A percentile compares a stretch with the other conserved stretches of the same genome.
Conservation (phyloP, 2,113 vertebrate genomes). For the Toxotes jaculatrix region DNA sequence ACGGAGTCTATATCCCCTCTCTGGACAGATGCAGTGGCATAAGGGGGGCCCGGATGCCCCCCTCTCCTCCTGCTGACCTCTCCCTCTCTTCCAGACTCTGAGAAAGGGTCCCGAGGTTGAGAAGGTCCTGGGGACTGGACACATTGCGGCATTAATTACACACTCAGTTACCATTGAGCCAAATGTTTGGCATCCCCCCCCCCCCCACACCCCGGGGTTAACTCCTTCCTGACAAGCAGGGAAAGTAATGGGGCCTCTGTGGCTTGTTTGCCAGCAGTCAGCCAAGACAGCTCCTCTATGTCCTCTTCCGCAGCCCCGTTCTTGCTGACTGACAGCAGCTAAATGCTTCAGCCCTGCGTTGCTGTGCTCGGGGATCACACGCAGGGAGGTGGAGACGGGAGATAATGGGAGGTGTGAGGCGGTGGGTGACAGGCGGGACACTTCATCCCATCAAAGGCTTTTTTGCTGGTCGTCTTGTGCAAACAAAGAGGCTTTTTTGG, state of each 20-base stretch:
- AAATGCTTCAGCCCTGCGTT: conserved; percentile 60
- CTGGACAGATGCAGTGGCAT: conserved; percentile 81
- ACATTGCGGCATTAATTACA: conserved; percentile 95
- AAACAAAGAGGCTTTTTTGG: conserved; percentile 77
- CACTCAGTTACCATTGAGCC: conserved; percentile 92
- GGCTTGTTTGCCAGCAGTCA: conserved; percentile 79
- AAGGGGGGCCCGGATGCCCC: conserved; percentile 79
- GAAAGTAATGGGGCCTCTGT: conserved; percentile 81
- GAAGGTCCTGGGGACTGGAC: conserved; percentile 91
- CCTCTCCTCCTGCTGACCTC: conserved; percentile 84
- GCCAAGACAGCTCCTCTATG: conserved; percentile 70
- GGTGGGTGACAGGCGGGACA: conserved; percentile 61
- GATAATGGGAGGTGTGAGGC: conserved; percentile 70
- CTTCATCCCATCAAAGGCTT: conserved; percentile 76
- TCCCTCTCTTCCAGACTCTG: conserved; percentile 83
- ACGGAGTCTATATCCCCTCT: conserved; percentile 73
- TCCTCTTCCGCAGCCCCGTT: conserved; percentile 54
- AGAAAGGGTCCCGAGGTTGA: conserved; percentile 88
- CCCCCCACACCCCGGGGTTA: conserved; percentile 76
- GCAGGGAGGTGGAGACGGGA: conserved; percentile 42
- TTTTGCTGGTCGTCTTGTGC: conserved; percentile 62
- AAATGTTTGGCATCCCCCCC: conserved; percentile 86
- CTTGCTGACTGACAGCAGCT: conserved; percentile 69
- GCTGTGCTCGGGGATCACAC: conserved; percentile 49
- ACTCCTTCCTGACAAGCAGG: conserved; percentile 86